Conservation (phyloP, 1,140 invertebrate genomes). For the Calliphora vicina region DNA sequence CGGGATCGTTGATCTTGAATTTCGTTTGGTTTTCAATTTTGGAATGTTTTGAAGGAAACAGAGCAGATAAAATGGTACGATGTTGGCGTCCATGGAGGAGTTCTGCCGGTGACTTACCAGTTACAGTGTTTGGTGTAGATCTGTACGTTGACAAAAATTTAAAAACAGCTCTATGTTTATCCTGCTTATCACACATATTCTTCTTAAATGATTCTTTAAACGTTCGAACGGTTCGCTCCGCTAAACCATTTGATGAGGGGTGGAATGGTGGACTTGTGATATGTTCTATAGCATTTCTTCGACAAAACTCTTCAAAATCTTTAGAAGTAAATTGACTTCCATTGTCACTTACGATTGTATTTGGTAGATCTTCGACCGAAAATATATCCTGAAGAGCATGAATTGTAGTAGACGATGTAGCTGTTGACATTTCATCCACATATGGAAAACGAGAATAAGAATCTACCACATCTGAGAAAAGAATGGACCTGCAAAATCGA, state of each 20-base stretch:
- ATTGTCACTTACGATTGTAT: background rate
- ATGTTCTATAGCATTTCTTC: background rate
- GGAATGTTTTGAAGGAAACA: background rate
- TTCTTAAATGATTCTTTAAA: background rate
- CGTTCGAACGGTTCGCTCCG: background rate
- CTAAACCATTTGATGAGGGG: conserved; percentile 12
- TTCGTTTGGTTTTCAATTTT: too few species aligned
- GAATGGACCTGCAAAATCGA: background rate
- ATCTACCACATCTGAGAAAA: background rate
- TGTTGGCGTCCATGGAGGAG: background rate
- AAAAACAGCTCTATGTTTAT: too few species aligned
- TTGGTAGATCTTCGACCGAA: background rate
- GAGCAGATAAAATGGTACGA: background rate
- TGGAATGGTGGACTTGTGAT: background rate
- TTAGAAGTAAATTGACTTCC: background rate
- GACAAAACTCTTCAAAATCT: background rate
- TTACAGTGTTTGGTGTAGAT: background rate
- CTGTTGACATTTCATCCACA: background rate
- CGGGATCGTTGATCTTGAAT: too few species aligned
- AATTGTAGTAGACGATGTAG: too few species aligned
- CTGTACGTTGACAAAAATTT: background rate
- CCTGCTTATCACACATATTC: too few species aligned
- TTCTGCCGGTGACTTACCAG: background rate
- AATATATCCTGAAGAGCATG: too few species aligned
- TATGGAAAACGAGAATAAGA: background rate